Evolutionary conservation across 2,797 vertebrate species (phyloP).

Genomic region (Loris lydekkerianus): DNA sequence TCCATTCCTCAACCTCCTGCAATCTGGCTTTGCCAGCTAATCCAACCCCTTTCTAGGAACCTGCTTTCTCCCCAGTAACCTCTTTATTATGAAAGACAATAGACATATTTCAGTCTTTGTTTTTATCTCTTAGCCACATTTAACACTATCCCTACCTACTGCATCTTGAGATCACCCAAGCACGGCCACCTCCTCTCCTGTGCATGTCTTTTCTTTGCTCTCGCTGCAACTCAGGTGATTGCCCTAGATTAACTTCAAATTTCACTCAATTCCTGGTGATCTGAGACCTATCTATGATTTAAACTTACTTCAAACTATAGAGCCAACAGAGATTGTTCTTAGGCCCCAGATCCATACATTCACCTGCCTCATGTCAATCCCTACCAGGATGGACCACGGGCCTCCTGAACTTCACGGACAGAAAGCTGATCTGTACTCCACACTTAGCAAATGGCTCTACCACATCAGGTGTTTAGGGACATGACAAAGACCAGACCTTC

Average conservation of each 20-base stretch:
- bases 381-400: not conserved
- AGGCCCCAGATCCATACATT: not conserved
- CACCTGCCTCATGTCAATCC: not conserved
- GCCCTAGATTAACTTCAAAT: not conserved
- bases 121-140: slow-evolving; percentile 9
- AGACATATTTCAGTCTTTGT: not conserved
- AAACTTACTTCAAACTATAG: not conserved
- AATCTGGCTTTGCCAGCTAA: not conserved
- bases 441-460: not conserved
- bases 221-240: not conserved
- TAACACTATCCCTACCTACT: not conserved
- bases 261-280: not conserved
- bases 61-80: not conserved
- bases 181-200: not conserved
- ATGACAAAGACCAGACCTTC: not conserved
- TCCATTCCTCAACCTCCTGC: not conserved
- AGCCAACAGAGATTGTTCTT: not conserved
- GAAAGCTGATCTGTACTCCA: not conserved
- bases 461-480: not conserved
- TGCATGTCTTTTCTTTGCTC: not conserved
- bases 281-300: not conserved
- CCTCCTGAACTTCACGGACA: not conserved
- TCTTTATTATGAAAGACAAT: not conserved
- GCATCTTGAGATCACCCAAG: not conserved
- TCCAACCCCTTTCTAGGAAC: not conserved